These are phyloP conservation scores for Otis tarda DNA, from an alignment of 2,113 vertebrate genomes.

Conservation along the genomic window DNA sequence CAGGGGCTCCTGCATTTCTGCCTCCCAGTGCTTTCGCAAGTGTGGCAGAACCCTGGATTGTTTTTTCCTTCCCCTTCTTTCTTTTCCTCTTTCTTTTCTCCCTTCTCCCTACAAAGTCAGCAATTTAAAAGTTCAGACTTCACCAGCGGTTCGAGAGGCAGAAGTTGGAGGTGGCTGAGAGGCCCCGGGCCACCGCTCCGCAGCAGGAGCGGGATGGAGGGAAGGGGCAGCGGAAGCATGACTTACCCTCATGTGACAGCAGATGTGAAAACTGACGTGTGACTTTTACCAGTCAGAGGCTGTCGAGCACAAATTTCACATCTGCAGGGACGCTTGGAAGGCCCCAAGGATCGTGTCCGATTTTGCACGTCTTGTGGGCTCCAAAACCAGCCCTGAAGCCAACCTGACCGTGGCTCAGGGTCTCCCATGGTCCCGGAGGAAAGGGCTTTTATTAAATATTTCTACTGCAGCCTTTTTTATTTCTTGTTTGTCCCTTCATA, in stretches of 20 bases:
- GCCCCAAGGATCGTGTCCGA: too few relatives aligned
- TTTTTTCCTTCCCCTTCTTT: constrained; percentile 8
- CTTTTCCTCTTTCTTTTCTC: constrained; percentile 38
- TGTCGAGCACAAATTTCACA: background rate
- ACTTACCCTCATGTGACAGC: background rate
- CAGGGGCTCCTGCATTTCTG: background rate
- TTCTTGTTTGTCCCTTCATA: background rate
- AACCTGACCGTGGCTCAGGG: background rate
- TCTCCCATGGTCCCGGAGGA: background rate
- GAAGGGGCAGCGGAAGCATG: background rate
- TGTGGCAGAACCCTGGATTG: background rate
- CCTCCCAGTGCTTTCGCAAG: background rate
- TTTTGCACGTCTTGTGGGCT: background rate
- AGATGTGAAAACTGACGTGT: background rate
- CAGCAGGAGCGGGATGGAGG: background rate
- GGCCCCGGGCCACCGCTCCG: background rate
- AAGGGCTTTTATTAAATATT: background rate
- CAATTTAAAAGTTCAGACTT: background rate
- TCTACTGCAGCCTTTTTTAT: background rate
- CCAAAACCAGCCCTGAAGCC: background rate
- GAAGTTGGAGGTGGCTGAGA: background rate
- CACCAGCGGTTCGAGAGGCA: background rate
- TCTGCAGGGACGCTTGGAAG: background rate
- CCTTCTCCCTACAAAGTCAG: background rate
- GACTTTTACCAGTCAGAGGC: background rate